Evolutionary conservation across 2,888 invertebrate species (phyloP), one percentile per base, ranked within the genome.

Genomic region (Apodemia zela): DNA sequence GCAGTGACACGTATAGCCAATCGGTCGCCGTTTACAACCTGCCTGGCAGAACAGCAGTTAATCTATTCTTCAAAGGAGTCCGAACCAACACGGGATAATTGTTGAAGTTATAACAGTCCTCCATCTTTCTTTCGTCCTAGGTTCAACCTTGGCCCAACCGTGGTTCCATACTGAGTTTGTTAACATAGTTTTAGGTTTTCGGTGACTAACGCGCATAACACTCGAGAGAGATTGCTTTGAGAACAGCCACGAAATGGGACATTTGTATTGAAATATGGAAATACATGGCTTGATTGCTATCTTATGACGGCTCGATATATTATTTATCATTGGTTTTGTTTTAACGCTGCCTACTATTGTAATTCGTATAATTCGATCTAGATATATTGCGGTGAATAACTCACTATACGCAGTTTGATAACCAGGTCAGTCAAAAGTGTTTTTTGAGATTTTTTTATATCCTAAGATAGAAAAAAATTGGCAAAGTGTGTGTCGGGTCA

Each of bases 101-200:
- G 10, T 10, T 35, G 38, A 3, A 38, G 38, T 38, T 3, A 25
- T 5, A 61, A 17, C 25, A 47, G 51, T 51, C 33, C 15, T 65
- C 63, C 51, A 61, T 69, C 61, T 61, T 68, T 71, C 68, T 67
- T 68, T 75, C 66, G 66, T 77, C 78, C 68, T 54, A 60, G 65
- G 18, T 0, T 59, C 75, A 80, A 84, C 86, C 85, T 84, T 86
- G 85, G 80, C 76, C 73, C 72, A 77, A 85, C 85, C 85, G 85
- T 87, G 85, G 86, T 81, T 81, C 77, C 73, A 72, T 73, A 68
- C 69, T 68, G 42, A 42, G 42, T 42, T 42, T 42, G 69, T 86
- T 86, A 81, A 71, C 82, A 84, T 85, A 82, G 76, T 71, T 71
- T 70, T 66, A 72, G 74, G 70, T 71, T 78, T 76, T 78, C 73